These are phyloP conservation scores for Scomber scombrus DNA, from an alignment of 2,113 vertebrate species.

Conservation along the genomic window DNA sequence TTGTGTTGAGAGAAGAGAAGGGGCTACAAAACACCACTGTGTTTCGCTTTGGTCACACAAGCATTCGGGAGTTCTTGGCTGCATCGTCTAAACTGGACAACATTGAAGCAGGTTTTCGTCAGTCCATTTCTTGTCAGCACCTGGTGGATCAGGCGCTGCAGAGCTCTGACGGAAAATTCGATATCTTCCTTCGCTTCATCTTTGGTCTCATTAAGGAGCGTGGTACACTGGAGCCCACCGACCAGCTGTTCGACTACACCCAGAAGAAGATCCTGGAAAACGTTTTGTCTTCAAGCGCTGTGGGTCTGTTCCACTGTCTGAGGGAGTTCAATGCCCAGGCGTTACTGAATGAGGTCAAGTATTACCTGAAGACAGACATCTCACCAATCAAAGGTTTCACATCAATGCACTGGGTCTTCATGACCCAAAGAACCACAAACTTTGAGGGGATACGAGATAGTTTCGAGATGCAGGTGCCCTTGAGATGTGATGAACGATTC, in stretches of 20 bases:
- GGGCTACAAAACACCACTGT: constrained; percentile 36
- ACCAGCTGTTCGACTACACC: constrained; percentile 35
- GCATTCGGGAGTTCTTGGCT: constrained; percentile 66
- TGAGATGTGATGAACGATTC: constrained; percentile 46
- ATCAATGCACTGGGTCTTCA: constrained; percentile 5
- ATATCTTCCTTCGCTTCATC: constrained; percentile 57
- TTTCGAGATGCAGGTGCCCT: constrained; percentile 47
- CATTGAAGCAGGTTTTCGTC: accelerated
- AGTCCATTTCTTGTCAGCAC: neutral
- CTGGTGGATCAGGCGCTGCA: constrained; percentile 33
- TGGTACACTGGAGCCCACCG: neutral
- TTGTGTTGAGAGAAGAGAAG: constrained; percentile 57
- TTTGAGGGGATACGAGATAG: constrained; percentile 38
- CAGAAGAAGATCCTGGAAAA: constrained; percentile 49
- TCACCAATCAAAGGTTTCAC: neutral
- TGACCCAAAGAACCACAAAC: constrained; percentile 10
- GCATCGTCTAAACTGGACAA: constrained; percentile 39
- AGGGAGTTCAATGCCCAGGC: constrained; percentile 54
- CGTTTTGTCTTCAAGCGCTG: neutral
- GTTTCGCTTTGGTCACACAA: constrained; percentile 64
- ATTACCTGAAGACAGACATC: neutral
- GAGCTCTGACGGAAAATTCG: neutral
- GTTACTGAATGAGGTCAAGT: constrained; percentile 42
- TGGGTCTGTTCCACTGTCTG: constrained; percentile 52
- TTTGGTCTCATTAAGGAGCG: constrained; percentile 61